phyloP scores from a whole-genome alignment of 35 echinoderm and acorn worm genomes.

The Ophioderma brevispina region DNA sequence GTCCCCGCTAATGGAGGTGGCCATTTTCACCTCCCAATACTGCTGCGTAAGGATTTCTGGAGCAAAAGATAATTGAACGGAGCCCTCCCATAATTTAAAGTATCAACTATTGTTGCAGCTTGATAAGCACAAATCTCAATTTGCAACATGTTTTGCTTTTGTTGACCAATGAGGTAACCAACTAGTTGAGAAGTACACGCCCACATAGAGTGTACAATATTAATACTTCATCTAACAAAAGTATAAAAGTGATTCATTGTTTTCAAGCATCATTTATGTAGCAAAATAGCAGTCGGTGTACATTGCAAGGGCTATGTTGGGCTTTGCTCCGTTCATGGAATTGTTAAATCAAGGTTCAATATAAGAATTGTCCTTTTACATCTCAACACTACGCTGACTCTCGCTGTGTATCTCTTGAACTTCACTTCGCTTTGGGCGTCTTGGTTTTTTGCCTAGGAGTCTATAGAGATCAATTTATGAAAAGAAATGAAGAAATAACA shows the following conservation, averaged over 20 bases:
- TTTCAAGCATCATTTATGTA: not conserved
- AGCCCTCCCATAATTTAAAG: too few relatives aligned
- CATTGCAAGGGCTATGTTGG: not conserved
- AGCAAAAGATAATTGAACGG: too few relatives aligned
- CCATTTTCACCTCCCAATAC: too few relatives aligned
- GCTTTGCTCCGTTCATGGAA: not conserved
- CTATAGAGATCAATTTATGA: conserved; percentile 28
- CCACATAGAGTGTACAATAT: too few relatives aligned
- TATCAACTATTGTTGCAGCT: too few relatives aligned
- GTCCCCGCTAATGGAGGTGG: too few relatives aligned
- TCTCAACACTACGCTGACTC: conserved; percentile 90
- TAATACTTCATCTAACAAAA: too few relatives aligned
- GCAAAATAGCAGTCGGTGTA: not conserved
- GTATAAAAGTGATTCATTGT: not conserved
- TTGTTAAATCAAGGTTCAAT: not conserved
- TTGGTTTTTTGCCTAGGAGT: conserved; percentile 15
- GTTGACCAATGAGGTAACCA: too few relatives aligned
- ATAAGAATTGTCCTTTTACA: conserved; percentile 32
- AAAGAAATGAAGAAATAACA: not conserved
- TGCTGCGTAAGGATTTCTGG: too few relatives aligned
- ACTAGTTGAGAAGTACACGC: too few relatives aligned
- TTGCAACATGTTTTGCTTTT: too few relatives aligned
- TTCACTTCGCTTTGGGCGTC: conserved; percentile 52
- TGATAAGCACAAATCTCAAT: too few relatives aligned
- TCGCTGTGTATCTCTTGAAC: conserved; percentile 92